Conservation (phyloP, 1,140 invertebrate genomes). For the Ceratosolen fusciceps region DNA sequence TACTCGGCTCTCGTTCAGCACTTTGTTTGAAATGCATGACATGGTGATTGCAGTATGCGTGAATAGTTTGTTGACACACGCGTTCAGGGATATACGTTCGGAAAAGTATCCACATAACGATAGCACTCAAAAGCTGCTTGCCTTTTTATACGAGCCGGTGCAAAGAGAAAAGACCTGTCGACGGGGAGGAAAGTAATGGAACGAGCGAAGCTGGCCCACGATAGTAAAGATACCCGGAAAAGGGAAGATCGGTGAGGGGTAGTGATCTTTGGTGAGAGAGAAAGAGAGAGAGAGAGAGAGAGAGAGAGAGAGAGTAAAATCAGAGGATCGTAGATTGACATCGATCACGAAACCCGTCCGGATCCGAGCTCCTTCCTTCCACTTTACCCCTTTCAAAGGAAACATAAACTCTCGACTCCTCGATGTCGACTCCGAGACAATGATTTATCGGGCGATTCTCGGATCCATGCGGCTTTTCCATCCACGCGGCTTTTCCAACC, state of each 20-base stretch:
- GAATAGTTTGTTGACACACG: constrained; percentile 60
- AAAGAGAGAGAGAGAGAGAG: background rate
- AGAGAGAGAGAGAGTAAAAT: constrained; percentile 34
- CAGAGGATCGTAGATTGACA: constrained; percentile 14
- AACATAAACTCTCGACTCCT: background rate
- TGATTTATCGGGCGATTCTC: background rate
- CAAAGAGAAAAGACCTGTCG: background rate
- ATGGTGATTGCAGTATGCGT: constrained; percentile 56
- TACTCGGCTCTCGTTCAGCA: constrained; percentile 25
- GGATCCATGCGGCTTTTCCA: background rate
- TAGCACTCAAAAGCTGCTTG: constrained; percentile 28
- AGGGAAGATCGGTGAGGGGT: constrained; percentile 18
- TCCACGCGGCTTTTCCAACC: background rate
- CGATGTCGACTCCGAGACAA: background rate
- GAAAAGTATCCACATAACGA: constrained; percentile 61
- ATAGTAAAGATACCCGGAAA: constrained; percentile 50
- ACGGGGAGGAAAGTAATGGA: background rate
- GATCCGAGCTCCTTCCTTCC: background rate
- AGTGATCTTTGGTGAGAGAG: background rate
- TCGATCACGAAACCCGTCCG: constrained; percentile 22
- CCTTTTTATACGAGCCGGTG: background rate
- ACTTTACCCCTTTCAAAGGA: constrained; percentile 5
- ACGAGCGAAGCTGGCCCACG: background rate
- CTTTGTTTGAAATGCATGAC: constrained; percentile 61
- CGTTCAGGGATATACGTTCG: constrained; percentile 51